These are phyloP conservation scores for Eilema caniola DNA, from an alignment of 2,888 invertebrate genomes.

Conservation along the genomic window DNA sequence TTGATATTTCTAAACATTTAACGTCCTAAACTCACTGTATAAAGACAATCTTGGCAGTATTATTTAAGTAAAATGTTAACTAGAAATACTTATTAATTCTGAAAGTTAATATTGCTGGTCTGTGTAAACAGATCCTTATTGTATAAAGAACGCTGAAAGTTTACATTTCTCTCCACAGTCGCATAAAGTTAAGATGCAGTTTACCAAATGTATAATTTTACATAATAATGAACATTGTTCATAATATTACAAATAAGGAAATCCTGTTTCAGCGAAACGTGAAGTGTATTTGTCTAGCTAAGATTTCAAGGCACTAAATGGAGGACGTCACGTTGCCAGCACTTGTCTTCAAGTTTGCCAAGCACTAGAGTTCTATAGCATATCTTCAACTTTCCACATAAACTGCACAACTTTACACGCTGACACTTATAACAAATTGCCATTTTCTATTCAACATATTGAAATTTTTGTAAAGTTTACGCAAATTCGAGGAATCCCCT, in stretches of 20 bases:
- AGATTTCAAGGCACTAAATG: constrained; percentile 64
- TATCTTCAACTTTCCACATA: constrained; percentile 83
- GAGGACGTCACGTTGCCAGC: constrained; percentile 77
- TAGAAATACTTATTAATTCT: constrained; percentile 17
- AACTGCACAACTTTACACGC: constrained; percentile 78
- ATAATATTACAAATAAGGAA: constrained; percentile 50
- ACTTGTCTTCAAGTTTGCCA: constrained; percentile 78
- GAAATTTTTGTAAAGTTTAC: constrained; percentile 64
- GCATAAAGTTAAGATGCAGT: constrained; percentile 33
- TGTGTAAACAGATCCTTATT: constrained; percentile 15
- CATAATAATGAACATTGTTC: constrained; percentile 48
- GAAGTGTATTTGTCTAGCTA: constrained; percentile 63
- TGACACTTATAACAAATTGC: constrained; percentile 74
- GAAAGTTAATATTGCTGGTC: constrained; percentile 24
- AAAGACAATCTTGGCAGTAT: constrained; percentile 18
- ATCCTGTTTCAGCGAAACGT: constrained; percentile 51
- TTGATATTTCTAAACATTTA: constrained; percentile 18
- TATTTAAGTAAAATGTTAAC: constrained; percentile 15
- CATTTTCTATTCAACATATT: constrained; percentile 74
- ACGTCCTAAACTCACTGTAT: constrained; percentile 15
- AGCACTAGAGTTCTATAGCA: constrained; percentile 66
- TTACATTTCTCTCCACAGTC: constrained; percentile 23
- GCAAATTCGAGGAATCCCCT: constrained; percentile 40
- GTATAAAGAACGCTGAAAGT: constrained; percentile 26
- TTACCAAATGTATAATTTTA: constrained; percentile 49